These are phyloP conservation scores for Tiliqua scincoides DNA, from an alignment of 2,113 vertebrate species.

Conservation along the genomic window DNA sequence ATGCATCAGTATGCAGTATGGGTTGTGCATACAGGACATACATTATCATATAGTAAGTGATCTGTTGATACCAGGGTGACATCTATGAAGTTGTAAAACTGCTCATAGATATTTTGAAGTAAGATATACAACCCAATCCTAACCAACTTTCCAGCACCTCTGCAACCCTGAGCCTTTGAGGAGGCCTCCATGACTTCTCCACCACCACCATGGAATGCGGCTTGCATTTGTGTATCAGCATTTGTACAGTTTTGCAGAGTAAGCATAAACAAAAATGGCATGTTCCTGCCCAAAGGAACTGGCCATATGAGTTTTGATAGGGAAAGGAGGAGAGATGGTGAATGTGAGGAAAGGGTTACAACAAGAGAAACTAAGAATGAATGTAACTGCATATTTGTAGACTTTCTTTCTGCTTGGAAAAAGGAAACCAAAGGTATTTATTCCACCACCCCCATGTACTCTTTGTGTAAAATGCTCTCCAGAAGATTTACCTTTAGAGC, in stretches of 20 bases:
- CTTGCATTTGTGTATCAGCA: too few relatives aligned
- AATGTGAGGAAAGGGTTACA: not conserved
- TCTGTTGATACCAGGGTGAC: not conserved
- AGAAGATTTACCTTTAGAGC: conserved; percentile 17
- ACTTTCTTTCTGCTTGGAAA: not conserved
- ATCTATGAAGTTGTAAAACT: not conserved
- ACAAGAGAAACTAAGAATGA: not conserved
- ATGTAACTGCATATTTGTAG: not conserved
- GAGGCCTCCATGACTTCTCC: too few relatives aligned
- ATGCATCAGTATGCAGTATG: not conserved
- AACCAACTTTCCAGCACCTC: too few relatives aligned
- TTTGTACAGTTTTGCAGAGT: not conserved
- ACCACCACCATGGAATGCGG: too few relatives aligned
- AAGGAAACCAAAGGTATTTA: not conserved
- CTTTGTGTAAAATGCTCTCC: conserved; percentile 31
- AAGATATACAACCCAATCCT: too few relatives aligned
- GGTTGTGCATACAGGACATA: not conserved
- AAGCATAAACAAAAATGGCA: not conserved
- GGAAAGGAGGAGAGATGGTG: not conserved
- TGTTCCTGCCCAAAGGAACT: not conserved
- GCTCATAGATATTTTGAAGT: not conserved
- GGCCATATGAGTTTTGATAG: not conserved
- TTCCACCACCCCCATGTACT: not conserved
- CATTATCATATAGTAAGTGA: not conserved
- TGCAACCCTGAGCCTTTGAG: too few relatives aligned